phyloP scores from a whole-genome alignment of 2,113 vertebrate genomes.

The Miniopterus natalensis region DNA sequence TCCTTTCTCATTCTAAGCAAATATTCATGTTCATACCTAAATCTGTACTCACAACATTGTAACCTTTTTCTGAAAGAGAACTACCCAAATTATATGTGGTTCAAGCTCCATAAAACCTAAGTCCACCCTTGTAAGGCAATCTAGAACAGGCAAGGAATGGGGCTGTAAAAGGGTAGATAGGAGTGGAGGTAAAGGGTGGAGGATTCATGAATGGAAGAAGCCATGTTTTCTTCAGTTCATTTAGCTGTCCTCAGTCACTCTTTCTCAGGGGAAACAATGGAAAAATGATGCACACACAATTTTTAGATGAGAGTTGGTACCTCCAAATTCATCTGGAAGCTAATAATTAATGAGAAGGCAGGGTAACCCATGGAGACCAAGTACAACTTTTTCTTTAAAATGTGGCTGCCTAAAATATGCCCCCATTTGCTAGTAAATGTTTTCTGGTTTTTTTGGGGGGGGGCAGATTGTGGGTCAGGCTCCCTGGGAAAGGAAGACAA shows the following conservation, averaged over 20 bases:
- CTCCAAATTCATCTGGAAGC: neutral
- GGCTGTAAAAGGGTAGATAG: fast-evolving
- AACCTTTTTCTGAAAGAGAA: neutral
- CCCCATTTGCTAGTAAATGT: neutral
- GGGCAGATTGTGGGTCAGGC: neutral
- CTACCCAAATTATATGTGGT: neutral
- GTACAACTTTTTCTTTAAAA: neutral
- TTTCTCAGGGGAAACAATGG: neutral
- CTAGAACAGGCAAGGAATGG: neutral
- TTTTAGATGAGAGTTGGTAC: neutral
- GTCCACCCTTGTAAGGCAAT: neutral
- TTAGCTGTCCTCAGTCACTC: neutral
- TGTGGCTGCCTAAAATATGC: neutral
- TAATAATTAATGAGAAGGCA: neutral
- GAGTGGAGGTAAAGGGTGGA: fast-evolving
- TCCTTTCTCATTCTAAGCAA: neutral
- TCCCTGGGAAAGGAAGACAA: no score
- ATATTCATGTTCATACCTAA: neutral
- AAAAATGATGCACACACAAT: neutral
- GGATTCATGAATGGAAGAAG: neutral
- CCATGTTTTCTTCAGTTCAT: neutral
- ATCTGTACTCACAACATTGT: neutral
- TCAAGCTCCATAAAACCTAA: neutral
- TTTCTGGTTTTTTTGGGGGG: constrained; percentile 76
- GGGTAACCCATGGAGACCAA: neutral